phyloP scores from a whole-genome alignment of 2,113 vertebrate species.

The Ictalurus punctatus region DNA sequence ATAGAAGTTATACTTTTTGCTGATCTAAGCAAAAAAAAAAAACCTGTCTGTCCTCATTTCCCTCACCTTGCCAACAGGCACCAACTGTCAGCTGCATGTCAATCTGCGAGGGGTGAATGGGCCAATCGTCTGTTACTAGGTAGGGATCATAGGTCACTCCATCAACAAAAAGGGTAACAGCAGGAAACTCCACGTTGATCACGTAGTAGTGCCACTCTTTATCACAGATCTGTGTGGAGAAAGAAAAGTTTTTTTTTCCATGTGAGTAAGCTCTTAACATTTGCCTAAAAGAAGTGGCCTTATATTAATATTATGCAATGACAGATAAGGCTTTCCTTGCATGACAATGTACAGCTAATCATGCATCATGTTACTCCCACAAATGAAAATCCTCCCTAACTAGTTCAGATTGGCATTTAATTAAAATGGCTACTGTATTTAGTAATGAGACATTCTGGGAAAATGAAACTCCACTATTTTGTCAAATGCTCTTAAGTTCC shows the following conservation, averaged over 20 bases:
- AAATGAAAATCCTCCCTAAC: not conserved
- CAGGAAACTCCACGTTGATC: constrained; percentile 92
- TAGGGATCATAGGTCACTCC: constrained; percentile 94
- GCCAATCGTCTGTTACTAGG: constrained; percentile 97
- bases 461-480: not conserved
- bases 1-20: not conserved
- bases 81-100: constrained; percentile 94
- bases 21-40: not conserved
- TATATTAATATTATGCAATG: not conserved
- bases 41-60: not conserved
- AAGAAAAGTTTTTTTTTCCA: constrained; percentile 13
- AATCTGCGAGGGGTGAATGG: constrained; percentile 91
- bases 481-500: constrained; percentile 2
- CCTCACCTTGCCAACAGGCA: constrained; percentile 97
- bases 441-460: not conserved
- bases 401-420: not conserved
- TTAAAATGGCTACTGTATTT: not conserved
- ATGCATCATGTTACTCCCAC: not conserved
- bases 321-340: not conserved
- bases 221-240: constrained; percentile 86
- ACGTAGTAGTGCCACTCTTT: constrained; percentile 99
- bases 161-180: constrained; percentile 92
- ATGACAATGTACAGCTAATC: not conserved
- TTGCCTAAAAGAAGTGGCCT: not conserved
- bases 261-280: not conserved